Percentiles rank a stretch among this genome's conserved stretches.
Evolutionary conservation across 1,140 invertebrate genomes (phyloP).

Genomic region (Chrysomallon squamiferum): DNA sequence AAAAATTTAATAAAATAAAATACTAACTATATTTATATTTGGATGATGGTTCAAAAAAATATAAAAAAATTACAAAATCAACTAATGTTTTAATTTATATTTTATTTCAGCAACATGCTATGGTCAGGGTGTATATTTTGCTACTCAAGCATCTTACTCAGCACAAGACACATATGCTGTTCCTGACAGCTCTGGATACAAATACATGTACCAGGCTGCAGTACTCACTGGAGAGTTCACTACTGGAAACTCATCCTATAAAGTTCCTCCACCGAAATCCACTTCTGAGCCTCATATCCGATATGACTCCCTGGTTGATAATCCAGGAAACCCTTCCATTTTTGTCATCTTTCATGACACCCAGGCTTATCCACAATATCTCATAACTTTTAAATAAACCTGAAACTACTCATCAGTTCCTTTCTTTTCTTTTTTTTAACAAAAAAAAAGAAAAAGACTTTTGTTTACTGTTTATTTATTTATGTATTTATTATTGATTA

Average conservation of each 20-base stretch:
- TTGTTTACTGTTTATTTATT: no score
- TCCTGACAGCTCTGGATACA: conserved; percentile 18
- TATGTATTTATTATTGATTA: no score
- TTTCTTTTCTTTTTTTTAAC: no score
- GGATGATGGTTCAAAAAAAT: no score
- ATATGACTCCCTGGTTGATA: conserved; percentile 44
- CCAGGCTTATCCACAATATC: conserved; percentile 50
- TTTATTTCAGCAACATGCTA: conserved; percentile 18
- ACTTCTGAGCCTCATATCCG: not conserved
- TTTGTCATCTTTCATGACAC: conserved; percentile 50
- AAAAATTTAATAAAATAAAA: no score
- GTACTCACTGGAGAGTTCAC: conserved; percentile 39
- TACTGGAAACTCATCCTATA: conserved; percentile 12
- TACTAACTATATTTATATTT: no score
- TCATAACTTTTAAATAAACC: conserved; percentile 28
- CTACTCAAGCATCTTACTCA: conserved; percentile 27
- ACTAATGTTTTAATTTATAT: no score
- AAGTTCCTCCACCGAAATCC: conserved; percentile 25
- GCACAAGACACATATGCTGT: conserved; percentile 18
- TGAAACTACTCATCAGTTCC: not conserved
- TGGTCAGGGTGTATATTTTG: conserved; percentile 42
- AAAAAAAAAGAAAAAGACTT: no score
- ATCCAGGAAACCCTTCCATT: conserved; percentile 21
- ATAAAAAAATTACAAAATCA: no score
- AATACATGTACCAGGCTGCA: conserved; percentile 31